Conservation (phyloP, 2,888 invertebrate genomes). For the Eucriotettix oculatus region DNA sequence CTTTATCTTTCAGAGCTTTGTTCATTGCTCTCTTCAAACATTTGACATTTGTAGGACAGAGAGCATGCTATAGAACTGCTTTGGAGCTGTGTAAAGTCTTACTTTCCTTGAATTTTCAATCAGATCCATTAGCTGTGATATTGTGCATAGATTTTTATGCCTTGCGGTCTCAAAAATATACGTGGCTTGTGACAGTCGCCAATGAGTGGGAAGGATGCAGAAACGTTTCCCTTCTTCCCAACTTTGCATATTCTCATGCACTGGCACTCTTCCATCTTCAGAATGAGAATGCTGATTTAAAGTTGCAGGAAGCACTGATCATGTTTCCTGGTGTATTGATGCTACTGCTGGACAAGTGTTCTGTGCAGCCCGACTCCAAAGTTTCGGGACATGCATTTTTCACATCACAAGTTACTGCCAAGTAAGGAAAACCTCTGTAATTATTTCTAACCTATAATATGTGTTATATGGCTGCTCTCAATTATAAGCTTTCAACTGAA, state of each 20-base stretch:
- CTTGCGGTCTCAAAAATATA: constrained; percentile 45
- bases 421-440: constrained; percentile 21
- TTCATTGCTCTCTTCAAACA: constrained; percentile 71
- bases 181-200: constrained; percentile 38
- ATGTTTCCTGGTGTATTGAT: constrained; percentile 67
- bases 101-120: constrained; percentile 56
- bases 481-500: no score
- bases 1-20: constrained; percentile 39
- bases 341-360: constrained; percentile 58
- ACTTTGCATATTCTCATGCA: constrained; percentile 68
- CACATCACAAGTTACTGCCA: constrained; percentile 21
- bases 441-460: no score
- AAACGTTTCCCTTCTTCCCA: constrained; percentile 68
- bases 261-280: constrained; percentile 48
- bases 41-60: constrained; percentile 54
- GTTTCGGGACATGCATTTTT: constrained; percentile 38
- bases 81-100: constrained; percentile 72
- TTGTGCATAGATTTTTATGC: constrained; percentile 72
- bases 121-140: constrained; percentile 60
- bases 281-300: constrained; percentile 36
- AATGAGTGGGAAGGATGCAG: constrained; percentile 41
- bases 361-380: constrained; percentile 48
- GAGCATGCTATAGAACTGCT: constrained; percentile 74
- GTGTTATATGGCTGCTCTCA: no score
- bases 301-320: constrained; percentile 57